Evolutionary conservation across 1,140 invertebrate species (phyloP), one percentile per base, ranked within the genome.

Genomic region (Diabrotica virgifera): DNA sequence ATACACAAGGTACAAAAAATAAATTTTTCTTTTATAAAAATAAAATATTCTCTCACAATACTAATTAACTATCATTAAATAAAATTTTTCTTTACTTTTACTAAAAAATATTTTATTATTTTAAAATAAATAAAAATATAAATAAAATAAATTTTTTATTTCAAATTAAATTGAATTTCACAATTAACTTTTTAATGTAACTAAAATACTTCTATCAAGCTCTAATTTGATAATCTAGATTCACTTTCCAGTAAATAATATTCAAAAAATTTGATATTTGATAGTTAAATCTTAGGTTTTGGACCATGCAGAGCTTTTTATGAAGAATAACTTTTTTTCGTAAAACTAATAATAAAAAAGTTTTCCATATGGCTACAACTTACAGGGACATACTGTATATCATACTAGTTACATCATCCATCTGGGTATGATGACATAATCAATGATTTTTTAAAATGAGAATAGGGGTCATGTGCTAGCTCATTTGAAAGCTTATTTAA

Each of bases 181-280:
- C 68, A 78, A 79, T 78, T 77, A 73, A 77, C 73, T 78, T 79
- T 80, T 80, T 78, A 85, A 77, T 84, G 82, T 84, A 84, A 85
- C 79, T 83, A 79, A 84, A 84, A 82, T 78, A 73, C 80, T 83
- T 81, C 1, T 75, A 76, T 73, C 74, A 84, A 84, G 79, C 78
- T 84, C 77, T 81, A 81, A 76, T 79, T 81, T 80, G 74, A n/a
- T 52, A 62, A 81, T 82, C 83, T 80, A 86, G 83, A 82, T 78
- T 79, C 80, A 86, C 78, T 82, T 88, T 88, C 86, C 84, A 84
- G 80, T 86, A 87, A 76, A 76, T 81, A n/a, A n/a, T n/a, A n/a
- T n/a, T n/a, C n/a, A n/a, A n/a, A n/a, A n/a, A n/a, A n/a, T n/a
- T n/a, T n/a, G n/a, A n/a, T n/a, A n/a, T n/a, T n/a, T n/a, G n/a